Evolutionary conservation across 2,113 vertebrate genomes (phyloP), one percentile per base, ranked within the genome.

Genomic region (Thamnophis sirtalis): DNA sequence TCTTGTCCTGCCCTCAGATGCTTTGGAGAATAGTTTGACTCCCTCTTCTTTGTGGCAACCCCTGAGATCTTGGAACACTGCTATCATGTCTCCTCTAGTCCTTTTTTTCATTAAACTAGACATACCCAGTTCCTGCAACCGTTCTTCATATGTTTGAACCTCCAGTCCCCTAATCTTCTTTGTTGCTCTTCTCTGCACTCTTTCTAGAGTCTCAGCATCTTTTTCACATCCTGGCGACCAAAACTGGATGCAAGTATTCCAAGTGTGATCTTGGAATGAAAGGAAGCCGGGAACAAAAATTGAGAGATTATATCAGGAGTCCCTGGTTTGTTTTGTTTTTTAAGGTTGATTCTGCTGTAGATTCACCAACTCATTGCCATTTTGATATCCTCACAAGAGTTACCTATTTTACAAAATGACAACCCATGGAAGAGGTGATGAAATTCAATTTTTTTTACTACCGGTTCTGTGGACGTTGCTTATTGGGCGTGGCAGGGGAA

Each of bases 51-150:
- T 68, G 13, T 0, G 63, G 63, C 28, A 63, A 1, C 10, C 60
- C 28, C 28, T 63, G 0, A n/a, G 0, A 68, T 33, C n/a, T 33
- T 15, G 63, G 11, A n/a, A 63, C 0, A n/a, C 3, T 33, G 13
- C 28, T 68, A 15, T 68, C 13, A 2, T 15, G 28, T 33, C 63
- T 0, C 0, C 11, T 28, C 28, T 68, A 0, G 5, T 68, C 0
- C 4, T 33, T 68, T 11, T 68, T 6, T 68, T 15, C 2, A 15
- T 2, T 17, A 17, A 5, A 68, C 28, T 68, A 68, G 63, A 6
- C 4, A 68, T 0, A 15, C 0, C 26, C 60, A n/a, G 5, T 33
- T 68, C 63, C 28, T 13, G 28, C 63, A 33, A 15, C 63, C 2
- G 0, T n/a, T 68, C 0, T 6, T 68, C 3, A 0, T 33, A 68